These are phyloP conservation scores for Polymixis flavicincta DNA, from an alignment of 2,888 invertebrate genomes.

Conservation along the genomic window DNA sequence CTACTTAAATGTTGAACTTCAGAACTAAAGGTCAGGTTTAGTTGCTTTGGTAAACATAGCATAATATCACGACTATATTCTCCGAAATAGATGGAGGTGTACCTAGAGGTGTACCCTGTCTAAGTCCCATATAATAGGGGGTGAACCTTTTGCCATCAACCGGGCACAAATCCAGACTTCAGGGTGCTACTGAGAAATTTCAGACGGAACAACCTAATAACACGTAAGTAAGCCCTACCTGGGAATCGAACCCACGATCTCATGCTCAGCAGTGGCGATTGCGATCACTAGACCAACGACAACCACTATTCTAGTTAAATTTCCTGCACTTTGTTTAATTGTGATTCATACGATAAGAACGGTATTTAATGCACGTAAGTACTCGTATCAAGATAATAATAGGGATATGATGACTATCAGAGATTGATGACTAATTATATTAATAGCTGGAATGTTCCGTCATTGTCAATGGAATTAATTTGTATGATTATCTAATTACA, in stretches of 20 bases:
- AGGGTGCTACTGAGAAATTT: neutral
- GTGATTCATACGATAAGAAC: neutral
- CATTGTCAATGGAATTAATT: constrained; percentile 36
- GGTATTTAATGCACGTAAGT: neutral
- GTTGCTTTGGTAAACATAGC: neutral
- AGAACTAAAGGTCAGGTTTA: neutral
- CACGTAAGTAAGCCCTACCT: neutral
- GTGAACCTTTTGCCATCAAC: too few species aligned
- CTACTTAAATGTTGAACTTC: neutral
- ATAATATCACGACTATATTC: neutral
- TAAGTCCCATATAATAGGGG: neutral
- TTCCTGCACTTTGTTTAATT: neutral
- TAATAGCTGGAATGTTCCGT: constrained; percentile 15
- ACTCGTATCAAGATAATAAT: neutral
- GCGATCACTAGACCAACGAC: neutral
- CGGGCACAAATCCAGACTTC: too few species aligned
- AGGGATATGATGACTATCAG: constrained; percentile 9
- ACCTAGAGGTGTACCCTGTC: too few species aligned
- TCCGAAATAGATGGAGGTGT: neutral
- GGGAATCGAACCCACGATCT: neutral
- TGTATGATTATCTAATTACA: constrained; percentile 2
- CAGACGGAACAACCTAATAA: neutral
- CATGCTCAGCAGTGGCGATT: neutral
- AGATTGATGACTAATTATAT: constrained; percentile 35
- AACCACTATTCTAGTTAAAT: neutral